Conservation (phyloP, 2,113 vertebrate genomes). For the Prinia subflava region DNA sequence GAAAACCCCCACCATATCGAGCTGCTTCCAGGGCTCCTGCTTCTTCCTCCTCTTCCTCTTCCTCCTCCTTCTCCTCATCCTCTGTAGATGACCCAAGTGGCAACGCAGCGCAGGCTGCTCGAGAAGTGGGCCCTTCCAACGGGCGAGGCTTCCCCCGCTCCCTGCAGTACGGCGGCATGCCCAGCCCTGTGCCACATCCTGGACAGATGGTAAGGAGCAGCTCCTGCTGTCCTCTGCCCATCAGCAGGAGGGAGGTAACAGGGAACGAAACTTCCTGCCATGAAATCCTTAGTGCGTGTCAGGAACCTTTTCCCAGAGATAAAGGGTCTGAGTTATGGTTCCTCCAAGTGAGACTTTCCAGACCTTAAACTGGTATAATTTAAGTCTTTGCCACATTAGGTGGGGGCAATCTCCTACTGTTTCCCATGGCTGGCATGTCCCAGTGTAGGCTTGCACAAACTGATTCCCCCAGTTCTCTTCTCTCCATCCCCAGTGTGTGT, state of each 20-base stretch:
- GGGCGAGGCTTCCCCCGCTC: conserved; percentile 64
- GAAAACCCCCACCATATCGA: conserved; percentile 71
- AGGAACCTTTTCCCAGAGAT: neutral
- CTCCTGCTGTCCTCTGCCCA: neutral
- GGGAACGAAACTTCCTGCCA: neutral
- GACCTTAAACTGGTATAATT: neutral
- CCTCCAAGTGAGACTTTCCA: neutral
- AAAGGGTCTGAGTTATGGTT: neutral
- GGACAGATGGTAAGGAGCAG: conserved; percentile 67
- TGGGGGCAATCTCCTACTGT: neutral
- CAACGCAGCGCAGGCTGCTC: conserved; percentile 33
- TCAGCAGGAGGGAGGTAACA: neutral
- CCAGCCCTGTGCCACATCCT: conserved; percentile 61
- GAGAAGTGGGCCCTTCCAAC: conserved; percentile 65
- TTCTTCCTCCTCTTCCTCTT: conserved; percentile 41
- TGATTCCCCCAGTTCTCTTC: neutral
- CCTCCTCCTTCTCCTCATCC: conserved; percentile 44
- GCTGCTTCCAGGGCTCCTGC: conserved; percentile 57
- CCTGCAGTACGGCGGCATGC: conserved; percentile 68
- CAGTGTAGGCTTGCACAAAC: neutral
- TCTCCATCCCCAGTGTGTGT: neutral
- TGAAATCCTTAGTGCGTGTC: neutral
- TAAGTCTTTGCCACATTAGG: neutral
- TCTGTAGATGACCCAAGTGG: conserved; percentile 47
- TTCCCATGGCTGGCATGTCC: neutral